Conservation (phyloP, 2,888 invertebrate genomes). For the Chrysopilus asiliformis region DNA sequence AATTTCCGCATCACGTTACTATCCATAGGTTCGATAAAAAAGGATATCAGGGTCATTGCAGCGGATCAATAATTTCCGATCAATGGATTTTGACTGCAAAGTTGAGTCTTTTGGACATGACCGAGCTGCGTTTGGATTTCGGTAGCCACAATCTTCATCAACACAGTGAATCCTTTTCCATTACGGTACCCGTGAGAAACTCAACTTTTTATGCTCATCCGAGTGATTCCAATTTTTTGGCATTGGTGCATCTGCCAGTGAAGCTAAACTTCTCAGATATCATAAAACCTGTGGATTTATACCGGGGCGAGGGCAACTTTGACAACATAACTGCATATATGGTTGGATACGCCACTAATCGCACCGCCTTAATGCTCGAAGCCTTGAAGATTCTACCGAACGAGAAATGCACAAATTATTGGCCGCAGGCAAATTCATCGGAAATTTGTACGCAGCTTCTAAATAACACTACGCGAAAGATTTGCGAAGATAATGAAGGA, state of each 20-base stretch:
- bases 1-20: constrained; percentile 13
- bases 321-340: constrained; percentile 7
- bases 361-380: constrained; percentile 12
- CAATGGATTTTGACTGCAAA: constrained; percentile 11
- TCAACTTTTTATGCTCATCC: constrained; percentile 9
- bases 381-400: constrained; percentile 9
- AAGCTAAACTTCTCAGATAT: constrained; percentile 2
- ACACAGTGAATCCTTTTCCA: neutral
- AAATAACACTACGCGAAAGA: constrained; percentile 2
- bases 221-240: constrained; percentile 12
- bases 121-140: neutral
- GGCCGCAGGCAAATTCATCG: neutral
- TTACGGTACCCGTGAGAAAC: constrained; percentile 2
- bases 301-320: neutral
- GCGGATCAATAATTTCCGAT: constrained; percentile 11
- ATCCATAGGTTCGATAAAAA: neutral
- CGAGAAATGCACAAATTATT: constrained; percentile 7
- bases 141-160: neutral
- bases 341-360: constrained; percentile 11
- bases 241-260: constrained; percentile 10
- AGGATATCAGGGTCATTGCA: neutral
- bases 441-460: constrained; percentile 9
- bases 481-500: constrained; percentile 8
- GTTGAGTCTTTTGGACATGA: constrained; percentile 2
- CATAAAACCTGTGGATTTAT: neutral